Evolutionary conservation across 2,888 invertebrate genomes (phyloP).

Genomic region (Galerucella calmariensis): DNA sequence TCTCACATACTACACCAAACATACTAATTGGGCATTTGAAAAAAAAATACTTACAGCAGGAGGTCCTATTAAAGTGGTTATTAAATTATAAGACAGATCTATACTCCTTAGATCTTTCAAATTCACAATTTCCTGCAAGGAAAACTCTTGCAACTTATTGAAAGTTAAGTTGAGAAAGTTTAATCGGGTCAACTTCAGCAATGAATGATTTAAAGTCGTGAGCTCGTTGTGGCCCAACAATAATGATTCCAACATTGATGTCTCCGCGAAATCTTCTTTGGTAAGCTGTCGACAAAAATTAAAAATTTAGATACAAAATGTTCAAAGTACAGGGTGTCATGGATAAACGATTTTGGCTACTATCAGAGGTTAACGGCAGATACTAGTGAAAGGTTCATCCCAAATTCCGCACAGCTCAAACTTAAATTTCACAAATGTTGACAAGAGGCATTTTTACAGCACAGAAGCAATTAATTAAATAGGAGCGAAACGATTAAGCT

Average conservation of each 20-base stretch:
- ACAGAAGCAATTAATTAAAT: no score
- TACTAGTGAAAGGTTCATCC: no score
- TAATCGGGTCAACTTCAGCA: conserved; percentile 75
- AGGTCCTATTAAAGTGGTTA: conserved; percentile 73
- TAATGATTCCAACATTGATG: conserved; percentile 75
- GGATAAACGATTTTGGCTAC: no score
- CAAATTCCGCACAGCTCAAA: no score
- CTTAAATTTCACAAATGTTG: no score
- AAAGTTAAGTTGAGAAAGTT: conserved; percentile 79
- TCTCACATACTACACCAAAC: background rate
- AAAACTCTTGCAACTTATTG: conserved; percentile 81
- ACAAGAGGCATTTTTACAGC: no score
- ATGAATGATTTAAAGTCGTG: conserved; percentile 77
- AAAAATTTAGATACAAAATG: background rate
- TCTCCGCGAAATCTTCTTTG: conserved; percentile 80
- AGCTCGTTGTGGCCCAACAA: conserved; percentile 80
- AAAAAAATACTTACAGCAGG: conserved; percentile 69
- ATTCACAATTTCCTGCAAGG: conserved; percentile 82
- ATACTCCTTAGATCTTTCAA: conserved; percentile 76
- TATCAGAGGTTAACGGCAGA: no score
- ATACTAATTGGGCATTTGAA: conserved; percentile 16
- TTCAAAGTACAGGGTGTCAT: no score
- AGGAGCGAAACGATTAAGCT: no score
- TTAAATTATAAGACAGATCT: conserved; percentile 82
- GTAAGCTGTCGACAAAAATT: conserved; percentile 67